Base-by-base conservation (phyloP, 2,797 vertebrate genomes). In the Hippocampus kuda region DNA sequence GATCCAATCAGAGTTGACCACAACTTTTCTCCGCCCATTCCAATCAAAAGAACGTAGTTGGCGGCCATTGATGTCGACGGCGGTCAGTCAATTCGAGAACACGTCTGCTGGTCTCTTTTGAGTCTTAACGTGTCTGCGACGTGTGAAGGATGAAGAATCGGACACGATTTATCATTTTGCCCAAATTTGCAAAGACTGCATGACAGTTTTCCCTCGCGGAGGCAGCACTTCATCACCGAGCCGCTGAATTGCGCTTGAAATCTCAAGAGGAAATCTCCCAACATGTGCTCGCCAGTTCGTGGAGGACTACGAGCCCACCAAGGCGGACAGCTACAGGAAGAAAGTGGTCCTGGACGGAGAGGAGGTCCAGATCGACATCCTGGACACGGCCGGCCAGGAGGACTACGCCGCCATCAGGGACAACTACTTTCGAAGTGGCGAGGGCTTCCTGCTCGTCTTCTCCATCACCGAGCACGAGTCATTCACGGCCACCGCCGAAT, bases 261-360 rank as follows among this genome's bases (percentile, higher is more conserved):
- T 22, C 26, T 3, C n/a, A 44, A 44, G 44, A 44, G 44, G 44
- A 44, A 44, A 44, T 22, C 26, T 3, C n/a, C 54, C 16, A 7
- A 20, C 6, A 3, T 68, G 49, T 61, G 7, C 8, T 20, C 15
- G 46, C 38, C 80, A 99, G 97, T 99, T 99, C 85, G 96, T 99
- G 71, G 97, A 98, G 90, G 97, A 99, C 88, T 99, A 99, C 46
- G 95, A 99, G 82, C 97, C 97, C 74, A 99, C 97, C 56, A 99
- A 99, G 87, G 97, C 97, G 1, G 97, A 99, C 92, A 99, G 97
- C 86, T 99, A 99, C 87, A 91, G 97, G 75, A 99, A 99, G 88
- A 99, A 99, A 78, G 97, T 99, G 66, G 97, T 99, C 71, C 89
- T 99, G 68, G 97, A 99, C 27, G 97, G 97, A 48, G 97, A 99